These are phyloP conservation scores for Halcyon badia DNA, from an alignment of 2,797 vertebrate species.

Conservation along the genomic window DNA sequence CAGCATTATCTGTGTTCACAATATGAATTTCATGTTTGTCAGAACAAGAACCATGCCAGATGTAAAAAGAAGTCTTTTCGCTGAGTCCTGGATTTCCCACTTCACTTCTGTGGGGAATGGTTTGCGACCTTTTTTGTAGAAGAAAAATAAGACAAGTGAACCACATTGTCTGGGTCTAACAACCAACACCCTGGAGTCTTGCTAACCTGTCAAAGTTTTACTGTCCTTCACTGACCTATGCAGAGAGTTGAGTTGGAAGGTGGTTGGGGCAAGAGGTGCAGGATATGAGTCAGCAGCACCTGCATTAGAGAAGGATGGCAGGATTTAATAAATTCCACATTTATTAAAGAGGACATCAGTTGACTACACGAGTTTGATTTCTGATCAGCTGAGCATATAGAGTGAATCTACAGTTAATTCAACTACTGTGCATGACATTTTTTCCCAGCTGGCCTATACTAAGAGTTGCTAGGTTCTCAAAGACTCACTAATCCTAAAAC, in stretches of 20 bases:
- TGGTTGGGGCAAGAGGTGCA: conserved; percentile 24
- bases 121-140: conserved; percentile 64
- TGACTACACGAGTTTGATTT: background rate
- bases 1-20: conserved; percentile 46
- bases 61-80: conserved; percentile 65
- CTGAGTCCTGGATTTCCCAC: conserved; percentile 75
- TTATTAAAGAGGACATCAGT: background rate
- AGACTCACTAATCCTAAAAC: background rate
- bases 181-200: conserved; percentile 65
- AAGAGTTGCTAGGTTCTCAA: background rate
- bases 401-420: background rate
- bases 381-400: background rate
- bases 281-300: conserved; percentile 71
- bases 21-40: conserved; percentile 60
- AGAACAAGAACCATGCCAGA: conserved; percentile 67
- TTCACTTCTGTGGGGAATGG: conserved; percentile 65
- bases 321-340: conserved; percentile 26
- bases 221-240: conserved; percentile 64
- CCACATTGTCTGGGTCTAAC: conserved; percentile 75
- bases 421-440: background rate
- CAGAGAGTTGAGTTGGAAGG: conserved; percentile 23
- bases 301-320: conserved; percentile 27
- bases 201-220: conserved; percentile 52
- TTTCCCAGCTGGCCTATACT: background rate
- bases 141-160: conserved; percentile 80